phyloP scores from a whole-genome alignment of 2,888 invertebrate species.

The Altica lythri region DNA sequence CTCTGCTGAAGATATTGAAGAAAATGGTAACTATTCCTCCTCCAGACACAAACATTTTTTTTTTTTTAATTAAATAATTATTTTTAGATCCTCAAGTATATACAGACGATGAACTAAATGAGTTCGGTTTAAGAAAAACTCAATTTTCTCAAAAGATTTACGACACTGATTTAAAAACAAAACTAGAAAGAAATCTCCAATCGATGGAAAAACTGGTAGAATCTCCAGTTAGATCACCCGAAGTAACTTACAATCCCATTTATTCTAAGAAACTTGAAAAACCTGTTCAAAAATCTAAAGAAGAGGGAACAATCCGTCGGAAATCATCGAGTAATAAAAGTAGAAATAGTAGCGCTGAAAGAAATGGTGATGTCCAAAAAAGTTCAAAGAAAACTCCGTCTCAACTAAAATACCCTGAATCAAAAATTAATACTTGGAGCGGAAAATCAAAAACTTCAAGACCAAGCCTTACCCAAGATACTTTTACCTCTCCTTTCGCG shows the following conservation, averaged over 20 bases:
- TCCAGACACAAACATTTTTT: too few relatives aligned
- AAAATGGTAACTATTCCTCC: conserved; percentile 70
- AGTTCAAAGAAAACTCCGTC: conserved; percentile 51
- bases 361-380: conserved; percentile 49
- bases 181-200: conserved; percentile 42
- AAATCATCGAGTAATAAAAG: conserved; percentile 30
- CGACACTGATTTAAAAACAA: conserved; percentile 56
- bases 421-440: conserved; percentile 67
- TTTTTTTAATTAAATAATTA: too few relatives aligned
- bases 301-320: conserved; percentile 9
- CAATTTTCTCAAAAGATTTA: conserved; percentile 69
- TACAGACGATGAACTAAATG: conserved; percentile 69
- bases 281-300: conserved; percentile 37
- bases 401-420: conserved; percentile 59
- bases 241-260: conserved; percentile 24
- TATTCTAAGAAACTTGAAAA: conserved; percentile 25
- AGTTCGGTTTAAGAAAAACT: conserved; percentile 73
- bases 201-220: conserved; percentile 36
- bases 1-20: conserved; percentile 74
- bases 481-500: conserved; percentile 59
- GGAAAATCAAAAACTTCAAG: conserved; percentile 63
- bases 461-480: conserved; percentile 65
- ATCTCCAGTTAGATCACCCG: conserved; percentile 31
- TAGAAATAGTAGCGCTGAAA: conserved; percentile 57
- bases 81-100: conserved; percentile 67